Conservation (phyloP, 2,888 invertebrate genomes). For the Zootermopsis nevadensis region DNA sequence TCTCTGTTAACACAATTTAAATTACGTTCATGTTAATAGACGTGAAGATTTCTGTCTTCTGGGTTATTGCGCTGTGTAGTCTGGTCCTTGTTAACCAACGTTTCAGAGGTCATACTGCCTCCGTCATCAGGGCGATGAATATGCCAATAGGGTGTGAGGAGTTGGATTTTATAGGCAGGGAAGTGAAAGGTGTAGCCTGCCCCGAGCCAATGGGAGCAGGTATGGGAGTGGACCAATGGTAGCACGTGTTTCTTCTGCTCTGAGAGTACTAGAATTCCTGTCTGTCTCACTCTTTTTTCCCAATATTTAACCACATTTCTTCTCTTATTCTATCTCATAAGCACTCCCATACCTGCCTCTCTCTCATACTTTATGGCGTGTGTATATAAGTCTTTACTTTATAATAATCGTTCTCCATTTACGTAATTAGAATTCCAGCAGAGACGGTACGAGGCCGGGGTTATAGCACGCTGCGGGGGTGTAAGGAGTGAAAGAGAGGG, state of each 20-base stretch:
- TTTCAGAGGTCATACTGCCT: no score
- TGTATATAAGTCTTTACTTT: constrained; percentile 45
- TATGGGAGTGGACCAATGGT: no score
- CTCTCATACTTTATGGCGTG: constrained; percentile 4
- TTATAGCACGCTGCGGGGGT: constrained; percentile 24
- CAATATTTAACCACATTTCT: constrained; percentile 5
- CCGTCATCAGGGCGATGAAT: no score
- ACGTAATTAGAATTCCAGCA: constrained; percentile 52
- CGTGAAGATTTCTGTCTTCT: no score
- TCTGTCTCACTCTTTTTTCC: constrained; percentile 17
- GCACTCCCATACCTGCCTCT: not conserved
- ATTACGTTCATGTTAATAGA: not conserved
- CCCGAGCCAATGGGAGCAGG: no score
- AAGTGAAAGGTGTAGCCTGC: no score
- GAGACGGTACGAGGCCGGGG: constrained; percentile 10
- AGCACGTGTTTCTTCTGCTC: no score
- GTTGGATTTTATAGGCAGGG: no score
- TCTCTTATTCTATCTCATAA: not conserved
- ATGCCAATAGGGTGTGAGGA: no score
- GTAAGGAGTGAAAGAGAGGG: constrained; percentile 4
- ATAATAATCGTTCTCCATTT: constrained; percentile 52
- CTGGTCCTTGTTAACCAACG: no score
- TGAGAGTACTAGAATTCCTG: not conserved
- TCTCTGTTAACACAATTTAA: not conserved
- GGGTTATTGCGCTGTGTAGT: not conserved